phyloP scores from a whole-genome alignment of 2,888 invertebrate species.

The Cheilosia pagana region DNA sequence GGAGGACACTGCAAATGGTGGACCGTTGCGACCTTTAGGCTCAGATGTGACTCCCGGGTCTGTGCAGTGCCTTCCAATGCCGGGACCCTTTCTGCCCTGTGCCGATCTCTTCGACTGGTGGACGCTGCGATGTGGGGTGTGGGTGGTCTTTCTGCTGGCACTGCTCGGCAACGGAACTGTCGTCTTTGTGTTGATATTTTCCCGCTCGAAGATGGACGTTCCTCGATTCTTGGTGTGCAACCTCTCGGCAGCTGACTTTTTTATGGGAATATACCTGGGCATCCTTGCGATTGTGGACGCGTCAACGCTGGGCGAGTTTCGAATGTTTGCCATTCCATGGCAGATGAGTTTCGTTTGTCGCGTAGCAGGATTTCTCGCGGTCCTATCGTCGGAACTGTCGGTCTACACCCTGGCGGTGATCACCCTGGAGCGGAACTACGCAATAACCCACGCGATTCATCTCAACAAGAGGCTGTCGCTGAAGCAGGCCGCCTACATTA shows the following conservation, averaged over 20 bases:
- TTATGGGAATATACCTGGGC: constrained; percentile 97
- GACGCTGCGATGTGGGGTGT: constrained; percentile 97
- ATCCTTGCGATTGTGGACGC: constrained; percentile 98
- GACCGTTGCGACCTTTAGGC: constrained; percentile 75
- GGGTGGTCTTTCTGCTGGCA: constrained; percentile 98
- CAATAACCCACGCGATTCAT: constrained; percentile 99
- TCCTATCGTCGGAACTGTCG: constrained; percentile 95
- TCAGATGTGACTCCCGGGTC: constrained; percentile 81
- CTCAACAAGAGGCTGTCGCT: constrained; percentile 96
- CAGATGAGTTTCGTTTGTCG: constrained; percentile 97
- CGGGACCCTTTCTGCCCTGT: constrained; percentile 97
- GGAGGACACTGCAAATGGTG: constrained; percentile 83
- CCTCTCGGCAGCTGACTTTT: constrained; percentile 97
- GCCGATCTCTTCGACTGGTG: constrained; percentile 99
- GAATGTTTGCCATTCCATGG: constrained; percentile 98
- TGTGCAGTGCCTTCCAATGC: constrained; percentile 91
- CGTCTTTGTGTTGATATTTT: constrained; percentile 95
- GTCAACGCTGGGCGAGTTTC: constrained; percentile 97
- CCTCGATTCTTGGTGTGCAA: constrained; percentile 98
- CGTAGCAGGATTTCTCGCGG: constrained; percentile 96
- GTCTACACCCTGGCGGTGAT: constrained; percentile 98
- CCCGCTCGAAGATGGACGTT: constrained; percentile 97
- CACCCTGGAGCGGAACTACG: constrained; percentile 97
- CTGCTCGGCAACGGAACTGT: constrained; percentile 98
- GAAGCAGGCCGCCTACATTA: constrained; percentile 95